Evolutionary conservation across 2,797 vertebrate species (phyloP).

Genomic region (Momotus momota): DNA sequence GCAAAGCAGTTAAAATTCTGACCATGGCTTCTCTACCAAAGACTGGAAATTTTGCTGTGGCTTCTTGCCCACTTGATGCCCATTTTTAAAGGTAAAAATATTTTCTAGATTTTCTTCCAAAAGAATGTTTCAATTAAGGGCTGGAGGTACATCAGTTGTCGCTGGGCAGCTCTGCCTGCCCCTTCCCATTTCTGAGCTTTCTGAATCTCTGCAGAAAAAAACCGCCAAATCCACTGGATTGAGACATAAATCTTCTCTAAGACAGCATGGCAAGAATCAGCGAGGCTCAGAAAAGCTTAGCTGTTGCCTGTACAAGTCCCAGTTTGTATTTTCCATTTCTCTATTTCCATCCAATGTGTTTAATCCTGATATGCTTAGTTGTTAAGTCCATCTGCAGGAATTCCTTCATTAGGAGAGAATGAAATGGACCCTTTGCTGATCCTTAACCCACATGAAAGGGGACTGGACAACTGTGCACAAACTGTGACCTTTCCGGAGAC

Average conservation of each 20-base stretch:
- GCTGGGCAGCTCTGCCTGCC: neutral
- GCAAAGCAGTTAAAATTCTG: neutral
- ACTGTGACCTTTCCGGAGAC: neutral
- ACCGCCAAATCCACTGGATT: neutral
- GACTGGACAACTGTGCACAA: rapidly evolving
- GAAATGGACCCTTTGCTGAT: neutral
- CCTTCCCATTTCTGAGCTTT: neutral
- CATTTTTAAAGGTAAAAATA: neutral
- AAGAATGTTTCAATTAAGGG: rapidly evolving
- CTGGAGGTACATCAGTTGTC: neutral
- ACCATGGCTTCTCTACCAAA: neutral
- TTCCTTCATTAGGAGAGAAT: neutral
- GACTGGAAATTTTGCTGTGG: neutral
- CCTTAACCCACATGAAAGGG: neutral
- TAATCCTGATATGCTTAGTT: neutral
- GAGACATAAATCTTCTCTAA: neutral
- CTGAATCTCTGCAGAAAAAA: neutral
- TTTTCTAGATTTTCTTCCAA: neutral
- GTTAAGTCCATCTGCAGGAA: neutral
- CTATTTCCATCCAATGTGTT: rapidly evolving
- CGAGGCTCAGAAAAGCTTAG: neutral
- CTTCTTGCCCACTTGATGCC: neutral
- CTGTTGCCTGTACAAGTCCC: neutral
- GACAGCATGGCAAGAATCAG: neutral
- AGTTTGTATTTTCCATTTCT: neutral